These are phyloP conservation scores for Drosophila ambigua DNA, from an alignment of 1,140 invertebrate genomes.

Conservation along the genomic window DNA sequence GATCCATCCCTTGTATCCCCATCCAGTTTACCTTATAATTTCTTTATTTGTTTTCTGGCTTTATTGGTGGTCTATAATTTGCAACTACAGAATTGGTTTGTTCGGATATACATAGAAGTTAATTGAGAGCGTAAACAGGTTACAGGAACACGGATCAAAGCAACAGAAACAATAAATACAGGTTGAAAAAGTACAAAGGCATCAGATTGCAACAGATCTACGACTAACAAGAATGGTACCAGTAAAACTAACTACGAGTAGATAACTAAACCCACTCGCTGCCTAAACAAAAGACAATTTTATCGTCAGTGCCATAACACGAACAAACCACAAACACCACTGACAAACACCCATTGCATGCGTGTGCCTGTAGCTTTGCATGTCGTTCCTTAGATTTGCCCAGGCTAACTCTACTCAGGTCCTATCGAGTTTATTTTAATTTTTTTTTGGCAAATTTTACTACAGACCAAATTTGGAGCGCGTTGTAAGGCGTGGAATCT, in stretches of 20 bases:
- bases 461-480: conserved; percentile 89
- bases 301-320: conserved; percentile 16
- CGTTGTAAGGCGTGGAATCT: conserved; percentile 89
- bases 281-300: conserved; percentile 23
- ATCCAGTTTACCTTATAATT: conserved; percentile 36
- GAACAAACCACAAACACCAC: conserved; percentile 22
- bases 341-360: conserved; percentile 50
- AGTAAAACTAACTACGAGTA: conserved; percentile 24
- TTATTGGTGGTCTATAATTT: conserved; percentile 42
- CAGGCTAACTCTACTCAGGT: conserved; percentile 13
- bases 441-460: conserved; percentile 2
- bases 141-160: conserved; percentile 23
- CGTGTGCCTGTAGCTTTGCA: conserved; percentile 63
- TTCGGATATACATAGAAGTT: conserved; percentile 22
- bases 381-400: conserved; percentile 38
- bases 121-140: conserved; percentile 6
- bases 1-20: conserved; percentile 1
- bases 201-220: conserved; percentile 1
- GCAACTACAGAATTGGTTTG: conserved; percentile 61
- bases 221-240: conserved; percentile 28
- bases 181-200: conserved; percentile 16
- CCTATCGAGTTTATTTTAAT: background rate
- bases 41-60: conserved; percentile 30
- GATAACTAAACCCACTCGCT: conserved; percentile 16
- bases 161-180: conserved; percentile 29